Evolutionary conservation across 2,113 vertebrate genomes (phyloP), one percentile per base, ranked within the genome.

Genomic region (Psilopsiagon aurifrons): DNA sequence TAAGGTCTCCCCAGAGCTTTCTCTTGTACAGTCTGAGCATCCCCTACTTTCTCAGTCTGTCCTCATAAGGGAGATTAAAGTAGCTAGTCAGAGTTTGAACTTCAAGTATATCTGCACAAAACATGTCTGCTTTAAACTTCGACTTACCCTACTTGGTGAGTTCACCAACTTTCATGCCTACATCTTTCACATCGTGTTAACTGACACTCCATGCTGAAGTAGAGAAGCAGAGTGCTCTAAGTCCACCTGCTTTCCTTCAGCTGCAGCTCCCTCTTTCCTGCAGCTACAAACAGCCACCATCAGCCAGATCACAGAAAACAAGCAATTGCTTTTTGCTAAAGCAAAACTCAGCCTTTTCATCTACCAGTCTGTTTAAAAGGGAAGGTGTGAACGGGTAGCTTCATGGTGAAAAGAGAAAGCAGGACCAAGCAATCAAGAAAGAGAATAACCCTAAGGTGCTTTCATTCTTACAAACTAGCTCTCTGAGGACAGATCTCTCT

Each of bases 131-230:
- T 8, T 10, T 57, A 57, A 57, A n/a, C 41, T 63, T 44, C 1
- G 0, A 13, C 57, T 63, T 51, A 13, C 33, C 5, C 6, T 3
- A 9, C 4, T 1, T 35, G 8, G 23, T 1, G 4, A 41, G 13
- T 41, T 23, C 44, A 60, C 10, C 9, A 18, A 4, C 13, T 28
- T 31, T 6, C 3, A 10, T 27, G 28, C 8, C 6, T 13, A 0
- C 0, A 2, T 8, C 20, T 39, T 39, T 51, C 12, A 6, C 46
- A 49, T 3, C 1, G 0, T 0, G 0, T 49, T 63, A 33, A 31
- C 9, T 25, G 39, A 16, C 0, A 0, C 16, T 59, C 7, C 7
- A 1, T 1, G 1, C 1, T 11, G 19, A 29, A 46, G 31, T 6
- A 11, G n/a, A 15, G 12, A 28, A 9, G 11, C 41, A 18, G 14